Evolutionary conservation across 2,113 vertebrate species (phyloP).

Genomic region (Macrotis lagotis): DNA sequence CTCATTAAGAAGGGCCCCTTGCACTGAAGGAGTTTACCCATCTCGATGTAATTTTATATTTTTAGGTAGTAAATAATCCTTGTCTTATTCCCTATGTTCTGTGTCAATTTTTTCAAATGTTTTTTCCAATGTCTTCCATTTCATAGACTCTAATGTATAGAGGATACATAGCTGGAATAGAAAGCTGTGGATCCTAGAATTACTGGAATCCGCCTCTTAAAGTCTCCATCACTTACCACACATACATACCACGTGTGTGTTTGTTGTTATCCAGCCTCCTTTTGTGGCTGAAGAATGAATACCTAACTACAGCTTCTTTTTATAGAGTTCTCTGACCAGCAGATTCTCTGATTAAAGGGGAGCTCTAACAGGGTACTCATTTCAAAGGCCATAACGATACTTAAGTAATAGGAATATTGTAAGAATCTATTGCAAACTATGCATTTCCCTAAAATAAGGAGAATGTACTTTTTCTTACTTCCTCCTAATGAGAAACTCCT

Average conservation of each 20-base stretch:
- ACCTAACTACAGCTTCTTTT: conserved; percentile 74
- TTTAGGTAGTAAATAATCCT: neutral
- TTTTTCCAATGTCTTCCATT: neutral
- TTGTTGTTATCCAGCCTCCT: conserved; percentile 61
- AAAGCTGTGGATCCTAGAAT: conserved; percentile 31
- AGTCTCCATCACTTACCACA: conserved; percentile 65
- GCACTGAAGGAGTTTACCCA: neutral
- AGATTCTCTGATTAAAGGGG: conserved; percentile 76
- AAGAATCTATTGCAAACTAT: conserved; percentile 59
- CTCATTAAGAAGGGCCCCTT: neutral
- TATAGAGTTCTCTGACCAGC: conserved; percentile 60
- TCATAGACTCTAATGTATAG: neutral
- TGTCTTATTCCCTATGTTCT: neutral
- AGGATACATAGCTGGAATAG: neutral
- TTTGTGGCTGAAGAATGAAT: conserved; percentile 61
- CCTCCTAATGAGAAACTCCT: conserved; percentile 45
- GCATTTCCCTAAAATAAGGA: conserved; percentile 64
- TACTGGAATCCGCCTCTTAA: conserved; percentile 58
- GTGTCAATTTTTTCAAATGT: conserved; percentile 22
- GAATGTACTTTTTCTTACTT: conserved; percentile 55
- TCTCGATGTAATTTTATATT: neutral
- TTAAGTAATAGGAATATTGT: conserved; percentile 70
- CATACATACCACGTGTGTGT: conserved; percentile 17
- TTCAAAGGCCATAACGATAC: conserved; percentile 67
- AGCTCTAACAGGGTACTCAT: conserved; percentile 58